Conservation (phyloP, 2,113 vertebrate genomes). For the Cariama cristata region DNA sequence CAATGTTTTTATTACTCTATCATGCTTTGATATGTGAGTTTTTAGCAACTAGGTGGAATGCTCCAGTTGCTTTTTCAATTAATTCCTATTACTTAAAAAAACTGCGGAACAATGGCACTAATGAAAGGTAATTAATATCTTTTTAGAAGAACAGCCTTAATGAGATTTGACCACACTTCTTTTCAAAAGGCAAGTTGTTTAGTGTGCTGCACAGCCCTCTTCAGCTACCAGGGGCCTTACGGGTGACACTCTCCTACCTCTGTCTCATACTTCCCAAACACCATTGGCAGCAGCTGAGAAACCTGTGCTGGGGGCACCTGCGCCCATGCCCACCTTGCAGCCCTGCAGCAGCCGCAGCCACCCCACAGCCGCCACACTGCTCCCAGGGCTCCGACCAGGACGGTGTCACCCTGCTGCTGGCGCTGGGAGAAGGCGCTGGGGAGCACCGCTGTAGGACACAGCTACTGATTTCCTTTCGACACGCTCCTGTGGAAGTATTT, state of each 20-base stretch:
- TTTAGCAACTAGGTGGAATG: background rate
- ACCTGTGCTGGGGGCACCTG: background rate
- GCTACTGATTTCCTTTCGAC: background rate
- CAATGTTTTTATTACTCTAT: background rate
- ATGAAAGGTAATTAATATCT: background rate
- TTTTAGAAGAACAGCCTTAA: background rate
- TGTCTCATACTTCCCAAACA: background rate
- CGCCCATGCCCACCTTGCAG: background rate
- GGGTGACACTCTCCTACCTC: background rate
- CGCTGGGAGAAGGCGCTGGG: background rate
- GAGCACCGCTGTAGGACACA: background rate
- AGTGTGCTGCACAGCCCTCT: background rate
- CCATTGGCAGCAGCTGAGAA: background rate
- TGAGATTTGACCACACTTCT: background rate
- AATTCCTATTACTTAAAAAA: background rate
- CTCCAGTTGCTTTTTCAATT: background rate
- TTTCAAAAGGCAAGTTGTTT: background rate
- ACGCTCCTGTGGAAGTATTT: background rate
- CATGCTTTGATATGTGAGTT: background rate
- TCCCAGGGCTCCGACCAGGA: fast-evolving
- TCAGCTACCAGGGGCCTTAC: background rate
- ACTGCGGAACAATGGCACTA: background rate
- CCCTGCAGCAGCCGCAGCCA: no score
- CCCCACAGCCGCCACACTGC: background rate
- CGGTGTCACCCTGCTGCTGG: fast-evolving